These are phyloP conservation scores for Thunnus maccoyii DNA, from an alignment of 2,113 vertebrate species.

Conservation along the genomic window DNA sequence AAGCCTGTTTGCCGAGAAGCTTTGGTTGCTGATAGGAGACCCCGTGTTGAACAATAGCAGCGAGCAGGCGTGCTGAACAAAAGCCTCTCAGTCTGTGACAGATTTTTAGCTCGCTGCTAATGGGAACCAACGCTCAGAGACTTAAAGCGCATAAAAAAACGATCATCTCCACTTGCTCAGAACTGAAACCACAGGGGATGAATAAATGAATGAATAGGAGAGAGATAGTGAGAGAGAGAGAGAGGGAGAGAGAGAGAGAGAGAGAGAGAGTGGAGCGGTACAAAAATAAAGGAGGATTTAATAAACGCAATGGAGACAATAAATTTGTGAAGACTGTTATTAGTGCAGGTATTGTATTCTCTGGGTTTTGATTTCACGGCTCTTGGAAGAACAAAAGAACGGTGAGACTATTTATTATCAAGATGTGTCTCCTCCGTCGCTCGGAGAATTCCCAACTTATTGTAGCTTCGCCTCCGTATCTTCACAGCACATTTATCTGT, in stretches of 20 bases:
- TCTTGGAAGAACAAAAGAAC: slow-evolving; percentile 40
- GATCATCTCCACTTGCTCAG: slow-evolving; percentile 41
- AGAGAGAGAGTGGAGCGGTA: neutral
- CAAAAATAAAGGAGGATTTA: slow-evolving; percentile 43
- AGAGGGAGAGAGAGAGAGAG: neutral
- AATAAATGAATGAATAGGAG: slow-evolving; percentile 18
- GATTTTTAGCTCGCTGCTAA: slow-evolving; percentile 42
- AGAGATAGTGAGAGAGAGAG: neutral
- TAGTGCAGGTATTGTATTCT: slow-evolving; percentile 42
- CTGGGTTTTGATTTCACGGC: slow-evolving; percentile 33
- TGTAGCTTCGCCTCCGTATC: neutral
- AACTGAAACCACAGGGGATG: slow-evolving; percentile 53
- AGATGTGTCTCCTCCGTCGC: slow-evolving; percentile 13
- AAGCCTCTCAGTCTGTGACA: slow-evolving; percentile 36
- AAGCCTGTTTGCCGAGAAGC: neutral
- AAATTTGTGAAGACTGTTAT: slow-evolving; percentile 41
- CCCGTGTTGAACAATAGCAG: slow-evolving; percentile 13
- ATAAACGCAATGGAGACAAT: slow-evolving; percentile 45
- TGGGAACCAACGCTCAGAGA: slow-evolving; percentile 37
- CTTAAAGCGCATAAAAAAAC: slow-evolving; percentile 24
- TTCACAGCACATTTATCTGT: slow-evolving; percentile 14
- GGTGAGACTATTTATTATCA: slow-evolving; percentile 35
- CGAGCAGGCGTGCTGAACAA: slow-evolving; percentile 34
- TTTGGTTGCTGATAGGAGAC: slow-evolving; percentile 16
- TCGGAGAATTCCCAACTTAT: neutral